A percentile compares a stretch with the other conserved stretches of the same genome.
Conservation (phyloP, 2,797 vertebrate genomes). For the Simalia tracyae region DNA sequence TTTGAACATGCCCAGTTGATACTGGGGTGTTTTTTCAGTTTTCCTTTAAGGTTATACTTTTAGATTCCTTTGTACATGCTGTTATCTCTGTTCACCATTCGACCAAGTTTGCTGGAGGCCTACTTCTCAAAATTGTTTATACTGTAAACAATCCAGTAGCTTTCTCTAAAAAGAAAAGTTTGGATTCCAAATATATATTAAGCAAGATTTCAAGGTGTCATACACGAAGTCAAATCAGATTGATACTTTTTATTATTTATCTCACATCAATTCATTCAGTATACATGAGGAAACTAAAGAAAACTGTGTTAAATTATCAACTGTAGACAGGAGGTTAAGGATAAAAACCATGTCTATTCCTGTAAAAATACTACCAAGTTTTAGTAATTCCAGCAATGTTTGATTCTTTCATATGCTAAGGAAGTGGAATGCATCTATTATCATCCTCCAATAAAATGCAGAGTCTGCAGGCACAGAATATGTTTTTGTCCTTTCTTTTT, state of each 20-base stretch:
- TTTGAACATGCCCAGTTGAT: not conserved
- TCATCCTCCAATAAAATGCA: constrained; percentile 56
- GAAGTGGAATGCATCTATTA: constrained; percentile 38
- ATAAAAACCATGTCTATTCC: not conserved
- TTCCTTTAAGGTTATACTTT: not conserved
- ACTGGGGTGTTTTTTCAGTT: not conserved
- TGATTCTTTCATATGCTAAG: constrained; percentile 9
- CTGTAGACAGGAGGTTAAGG: constrained; percentile 8
- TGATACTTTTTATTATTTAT: not conserved
- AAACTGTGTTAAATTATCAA: constrained; percentile 47
- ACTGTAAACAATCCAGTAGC: no score
- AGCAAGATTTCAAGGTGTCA: constrained; percentile 3
- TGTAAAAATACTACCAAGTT: constrained; percentile 42
- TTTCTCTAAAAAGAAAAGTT: not conserved
- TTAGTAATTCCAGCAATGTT: constrained; percentile 42
- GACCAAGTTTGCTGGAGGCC: no score
- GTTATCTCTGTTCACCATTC: not conserved
- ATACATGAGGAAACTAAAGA: constrained; percentile 13
- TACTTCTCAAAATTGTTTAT: no score
- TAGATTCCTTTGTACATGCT: not conserved
- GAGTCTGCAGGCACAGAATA: constrained; percentile 54
- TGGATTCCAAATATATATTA: constrained; percentile 5
- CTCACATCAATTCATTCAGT: constrained; percentile 47
- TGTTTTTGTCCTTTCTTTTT: constrained; percentile 41
- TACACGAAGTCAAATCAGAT: constrained; percentile 30